Conservation (phyloP, 2,888 invertebrate species). For the Heliothis peltigera region DNA sequence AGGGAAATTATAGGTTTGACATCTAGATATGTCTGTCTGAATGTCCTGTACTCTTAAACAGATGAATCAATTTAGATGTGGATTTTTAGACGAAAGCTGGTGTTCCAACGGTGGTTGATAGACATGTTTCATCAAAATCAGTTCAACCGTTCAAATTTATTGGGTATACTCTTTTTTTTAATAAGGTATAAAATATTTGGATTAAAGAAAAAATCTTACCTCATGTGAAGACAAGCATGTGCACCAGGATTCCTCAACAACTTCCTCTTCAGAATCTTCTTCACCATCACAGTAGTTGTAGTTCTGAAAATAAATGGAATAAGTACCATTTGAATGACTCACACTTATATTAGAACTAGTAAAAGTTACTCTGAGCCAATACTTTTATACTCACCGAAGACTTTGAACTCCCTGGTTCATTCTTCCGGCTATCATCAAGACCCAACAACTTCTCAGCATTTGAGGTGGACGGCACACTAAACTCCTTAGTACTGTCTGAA, state of each 20-base stretch:
- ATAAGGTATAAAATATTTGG: neutral
- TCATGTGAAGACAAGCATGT: constrained; percentile 86
- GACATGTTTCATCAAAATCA: too few species aligned
- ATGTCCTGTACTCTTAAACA: too few species aligned
- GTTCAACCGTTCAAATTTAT: too few species aligned
- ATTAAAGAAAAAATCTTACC: constrained; percentile 63
- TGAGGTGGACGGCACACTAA: constrained; percentile 83
- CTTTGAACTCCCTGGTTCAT: constrained; percentile 73
- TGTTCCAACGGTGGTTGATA: too few species aligned
- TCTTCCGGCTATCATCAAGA: constrained; percentile 74
- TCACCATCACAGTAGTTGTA: constrained; percentile 78
- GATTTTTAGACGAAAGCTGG: too few species aligned
- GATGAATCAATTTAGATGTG: too few species aligned
- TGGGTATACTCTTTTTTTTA: too few species aligned
- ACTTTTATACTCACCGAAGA: constrained; percentile 68
- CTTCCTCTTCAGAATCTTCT: constrained; percentile 85
- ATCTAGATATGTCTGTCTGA: too few species aligned
- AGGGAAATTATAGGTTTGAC: too few species aligned
- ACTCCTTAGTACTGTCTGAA: constrained; percentile 81
- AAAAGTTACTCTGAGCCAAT: neutral
- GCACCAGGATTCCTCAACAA: constrained; percentile 81
- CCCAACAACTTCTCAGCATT: constrained; percentile 85
- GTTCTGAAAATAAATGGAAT: constrained; percentile 69
- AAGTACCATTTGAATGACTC: neutral
- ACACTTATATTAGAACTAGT: neutral